These are phyloP conservation scores for Halocynthia aurantium DNA, from an alignment of 23 tunicate genomes.

Conservation along the genomic window DNA sequence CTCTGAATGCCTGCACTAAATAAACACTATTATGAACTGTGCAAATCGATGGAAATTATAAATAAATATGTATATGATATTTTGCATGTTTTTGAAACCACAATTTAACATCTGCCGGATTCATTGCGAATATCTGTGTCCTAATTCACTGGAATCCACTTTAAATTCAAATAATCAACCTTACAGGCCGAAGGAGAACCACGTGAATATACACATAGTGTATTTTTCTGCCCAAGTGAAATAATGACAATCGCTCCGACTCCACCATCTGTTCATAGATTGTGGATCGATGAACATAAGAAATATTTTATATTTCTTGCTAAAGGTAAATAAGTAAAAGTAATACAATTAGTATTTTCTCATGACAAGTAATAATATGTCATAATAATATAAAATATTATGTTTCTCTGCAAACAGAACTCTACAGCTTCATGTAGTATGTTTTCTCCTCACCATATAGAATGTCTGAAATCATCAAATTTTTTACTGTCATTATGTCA, in stretches of 20 bases:
- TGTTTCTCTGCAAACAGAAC: too few species aligned
- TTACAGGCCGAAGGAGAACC: conserved; percentile 78
- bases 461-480: too few species aligned
- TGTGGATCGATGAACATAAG: conserved; percentile 33
- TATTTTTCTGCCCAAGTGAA: conserved; percentile 95
- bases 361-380: neutral
- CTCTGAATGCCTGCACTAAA: too few species aligned
- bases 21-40: too few species aligned
- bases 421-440: too few species aligned
- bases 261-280: conserved; percentile 45
- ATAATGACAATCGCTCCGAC: conserved; percentile 78
- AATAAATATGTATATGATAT: too few species aligned
- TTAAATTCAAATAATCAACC: neutral
- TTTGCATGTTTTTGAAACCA: too few species aligned
- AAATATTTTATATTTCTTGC: conserved; percentile 66
- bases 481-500: too few species aligned
- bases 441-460: too few species aligned
- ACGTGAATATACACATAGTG: conserved; percentile 79
- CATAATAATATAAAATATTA: too few species aligned
- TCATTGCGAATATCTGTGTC: neutral
- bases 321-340: conserved; percentile 36
- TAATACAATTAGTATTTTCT: neutral
- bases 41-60: too few species aligned
- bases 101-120: too few species aligned
- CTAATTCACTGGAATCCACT: neutral